phyloP scores from a whole-genome alignment of 1,140 invertebrate genomes.

The Plectrocnemia conspersa region DNA sequence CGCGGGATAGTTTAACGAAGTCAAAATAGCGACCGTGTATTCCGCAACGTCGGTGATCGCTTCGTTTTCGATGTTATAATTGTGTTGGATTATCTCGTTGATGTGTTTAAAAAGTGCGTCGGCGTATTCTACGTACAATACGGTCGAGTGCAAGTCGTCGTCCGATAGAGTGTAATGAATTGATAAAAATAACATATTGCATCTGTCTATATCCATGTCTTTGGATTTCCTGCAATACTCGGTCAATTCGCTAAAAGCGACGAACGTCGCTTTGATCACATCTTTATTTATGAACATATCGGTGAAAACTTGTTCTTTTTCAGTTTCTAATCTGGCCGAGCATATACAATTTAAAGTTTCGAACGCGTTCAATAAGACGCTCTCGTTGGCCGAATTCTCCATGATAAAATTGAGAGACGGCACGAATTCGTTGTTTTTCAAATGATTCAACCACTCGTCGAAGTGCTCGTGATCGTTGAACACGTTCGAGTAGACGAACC shows the following conservation, averaged over 20 bases:
- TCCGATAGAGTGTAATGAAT: slow-evolving; percentile 43
- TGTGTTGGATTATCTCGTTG: slow-evolving; percentile 41
- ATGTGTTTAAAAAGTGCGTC: slow-evolving; percentile 39
- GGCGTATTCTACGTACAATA: slow-evolving; percentile 39
- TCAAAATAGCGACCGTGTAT: slow-evolving; percentile 40
- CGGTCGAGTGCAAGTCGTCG: slow-evolving; percentile 41
- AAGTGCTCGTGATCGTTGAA: slow-evolving; percentile 48
- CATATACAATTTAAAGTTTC: slow-evolving; percentile 55
- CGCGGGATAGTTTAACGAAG: background rate
- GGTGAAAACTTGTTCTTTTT: slow-evolving; percentile 41
- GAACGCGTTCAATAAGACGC: slow-evolving; percentile 52
- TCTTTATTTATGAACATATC: slow-evolving; percentile 42
- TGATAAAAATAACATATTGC: slow-evolving; percentile 43
- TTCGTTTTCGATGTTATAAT: slow-evolving; percentile 42
- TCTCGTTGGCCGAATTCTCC: slow-evolving; percentile 62
- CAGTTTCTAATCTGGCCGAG: slow-evolving; percentile 41
- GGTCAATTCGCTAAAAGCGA: slow-evolving; percentile 43
- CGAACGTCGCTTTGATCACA: slow-evolving; percentile 39
- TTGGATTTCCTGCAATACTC: slow-evolving; percentile 5
- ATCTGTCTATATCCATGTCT: slow-evolving; percentile 38
- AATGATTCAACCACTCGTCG: slow-evolving; percentile 48
- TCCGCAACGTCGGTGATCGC: slow-evolving; percentile 45
- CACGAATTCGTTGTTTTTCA: slow-evolving; percentile 51
- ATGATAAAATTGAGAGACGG: slow-evolving; percentile 60
- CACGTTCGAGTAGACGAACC: slow-evolving; percentile 57